phyloP scores from a whole-genome alignment of 1,140 invertebrate genomes.

The Drosophila kohkoa region DNA sequence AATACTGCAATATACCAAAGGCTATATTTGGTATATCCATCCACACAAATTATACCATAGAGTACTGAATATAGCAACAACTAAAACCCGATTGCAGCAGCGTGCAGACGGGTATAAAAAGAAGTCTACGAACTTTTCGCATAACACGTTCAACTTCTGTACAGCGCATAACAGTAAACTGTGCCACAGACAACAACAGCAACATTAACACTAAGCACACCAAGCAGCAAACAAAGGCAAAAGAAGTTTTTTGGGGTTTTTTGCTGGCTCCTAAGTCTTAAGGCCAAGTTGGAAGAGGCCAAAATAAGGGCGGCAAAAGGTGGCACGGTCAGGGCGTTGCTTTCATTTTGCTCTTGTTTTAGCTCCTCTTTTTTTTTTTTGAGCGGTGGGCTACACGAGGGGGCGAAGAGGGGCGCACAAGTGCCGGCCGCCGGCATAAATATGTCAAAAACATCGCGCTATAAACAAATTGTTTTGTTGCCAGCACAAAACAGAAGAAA shows the following conservation, averaged over 20 bases:
- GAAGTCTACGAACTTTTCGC: slow-evolving; percentile 33
- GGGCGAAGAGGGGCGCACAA: slow-evolving; percentile 33
- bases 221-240: slow-evolving; percentile 30
- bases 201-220: slow-evolving; percentile 4
- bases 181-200: slow-evolving; percentile 71
- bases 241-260: slow-evolving; percentile 23
- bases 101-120: no score
- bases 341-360: slow-evolving; percentile 43
- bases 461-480: slow-evolving; percentile 82
- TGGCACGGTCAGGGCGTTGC: slow-evolving; percentile 20
- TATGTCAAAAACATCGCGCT: slow-evolving; percentile 79
- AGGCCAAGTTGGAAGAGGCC: slow-evolving; percentile 44
- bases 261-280: slow-evolving; percentile 47
- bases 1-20: no score
- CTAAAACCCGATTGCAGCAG: no score
- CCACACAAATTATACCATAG: no score
- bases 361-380: slow-evolving; percentile 40
- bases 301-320: slow-evolving; percentile 14
- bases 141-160: slow-evolving; percentile 37
- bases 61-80: no score
- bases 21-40: no score
- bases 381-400: neutral
- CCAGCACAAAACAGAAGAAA: slow-evolving; percentile 36
- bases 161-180: slow-evolving; percentile 57
- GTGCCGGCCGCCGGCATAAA: slow-evolving; percentile 76